Evolutionary conservation across 2,888 invertebrate genomes (phyloP), one percentile per base, ranked within the genome.

Genomic region (Scrobipalpa costella): DNA sequence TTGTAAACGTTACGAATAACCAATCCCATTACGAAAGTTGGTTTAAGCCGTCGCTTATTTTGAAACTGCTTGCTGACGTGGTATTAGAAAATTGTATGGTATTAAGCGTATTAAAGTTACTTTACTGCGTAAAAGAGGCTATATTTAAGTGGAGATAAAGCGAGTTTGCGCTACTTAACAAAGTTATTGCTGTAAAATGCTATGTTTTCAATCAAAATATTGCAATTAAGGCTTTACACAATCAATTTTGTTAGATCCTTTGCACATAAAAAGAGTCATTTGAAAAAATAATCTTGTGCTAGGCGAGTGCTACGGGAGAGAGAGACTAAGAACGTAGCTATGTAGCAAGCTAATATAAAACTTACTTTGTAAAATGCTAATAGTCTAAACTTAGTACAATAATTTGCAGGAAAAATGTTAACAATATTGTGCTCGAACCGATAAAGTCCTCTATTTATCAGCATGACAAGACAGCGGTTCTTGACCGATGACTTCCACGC

Each of bases 1-100:
- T 73, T 73, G 68, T 70, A 71, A 65, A 49, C 34, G 49, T 60
- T 60, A 60, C 21, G 27, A 49, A 17, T 6, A 47, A 15, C n/a
- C 47, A 34, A 34, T 49, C n/a, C 21, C 60, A 60, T 49, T 34
- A 38, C 1, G 19, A 36, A 57, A 17, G 8, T 50, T 50, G 19
- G 17, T 50, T 44, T 44, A 44, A 40, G 15, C 44, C 15, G n/a
- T 44, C 27, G 27, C 27, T 19, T 19, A 2, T 19, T 50, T 50
- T 50, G 50, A 9, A 44, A 44, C 15, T 44, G 44, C 15, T 44
- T 44, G n/a, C 15, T 44, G 44, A 7, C 44, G n/a, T 9, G 44
- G 44, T 44, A 44, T 44, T 40, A 40, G 44, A 44, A 44, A 44
- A 44, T 15, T n/a, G n/a, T 15, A 15, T 27, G 27, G 27, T 27